phyloP scores from a whole-genome alignment of 2,888 invertebrate species.

The Hirtodrosophila cameraria region DNA sequence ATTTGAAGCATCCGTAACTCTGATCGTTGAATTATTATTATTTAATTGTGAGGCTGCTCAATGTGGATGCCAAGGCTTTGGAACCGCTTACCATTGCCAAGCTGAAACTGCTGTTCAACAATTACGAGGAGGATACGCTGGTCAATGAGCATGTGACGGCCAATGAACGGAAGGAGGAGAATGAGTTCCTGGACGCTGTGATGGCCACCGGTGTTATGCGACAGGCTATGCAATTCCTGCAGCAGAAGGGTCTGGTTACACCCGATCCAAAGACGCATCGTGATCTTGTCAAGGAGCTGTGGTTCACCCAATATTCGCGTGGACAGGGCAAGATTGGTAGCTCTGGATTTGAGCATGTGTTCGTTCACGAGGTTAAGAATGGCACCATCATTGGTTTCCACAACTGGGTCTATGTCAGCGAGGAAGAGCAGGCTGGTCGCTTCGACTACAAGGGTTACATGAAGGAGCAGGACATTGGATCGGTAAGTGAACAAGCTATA shows the following conservation, averaged over 20 bases:
- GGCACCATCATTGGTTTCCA: constrained; percentile 93
- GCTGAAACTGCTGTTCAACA: constrained; percentile 91
- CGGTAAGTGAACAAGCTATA: constrained; percentile 85
- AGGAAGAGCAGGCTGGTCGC: constrained; percentile 89
- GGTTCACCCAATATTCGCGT: constrained; percentile 93
- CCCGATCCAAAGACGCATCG: constrained; percentile 89
- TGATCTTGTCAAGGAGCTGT: constrained; percentile 89
- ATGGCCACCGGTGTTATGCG: constrained; percentile 91
- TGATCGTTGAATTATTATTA: constrained; percentile 3
- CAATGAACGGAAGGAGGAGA: constrained; percentile 91
- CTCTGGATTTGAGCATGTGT: constrained; percentile 96
- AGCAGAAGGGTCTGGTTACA: constrained; percentile 87
- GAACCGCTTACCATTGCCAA: constrained; percentile 88
- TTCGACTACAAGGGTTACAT: constrained; percentile 92
- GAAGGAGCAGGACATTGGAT: constrained; percentile 88
- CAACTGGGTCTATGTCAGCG: constrained; percentile 94
- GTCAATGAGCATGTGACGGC: constrained; percentile 91
- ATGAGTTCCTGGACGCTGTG: constrained; percentile 91
- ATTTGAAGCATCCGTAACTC: neutral
- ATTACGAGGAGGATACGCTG: constrained; percentile 91
- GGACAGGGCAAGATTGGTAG: constrained; percentile 92
- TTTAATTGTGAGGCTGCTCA: constrained; percentile 86
- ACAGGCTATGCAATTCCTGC: constrained; percentile 85
- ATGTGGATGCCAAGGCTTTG: constrained; percentile 86
- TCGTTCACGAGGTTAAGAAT: constrained; percentile 93